Evolutionary conservation across 2,113 vertebrate genomes (phyloP).

Genomic region (Mustelus asterias): DNA sequence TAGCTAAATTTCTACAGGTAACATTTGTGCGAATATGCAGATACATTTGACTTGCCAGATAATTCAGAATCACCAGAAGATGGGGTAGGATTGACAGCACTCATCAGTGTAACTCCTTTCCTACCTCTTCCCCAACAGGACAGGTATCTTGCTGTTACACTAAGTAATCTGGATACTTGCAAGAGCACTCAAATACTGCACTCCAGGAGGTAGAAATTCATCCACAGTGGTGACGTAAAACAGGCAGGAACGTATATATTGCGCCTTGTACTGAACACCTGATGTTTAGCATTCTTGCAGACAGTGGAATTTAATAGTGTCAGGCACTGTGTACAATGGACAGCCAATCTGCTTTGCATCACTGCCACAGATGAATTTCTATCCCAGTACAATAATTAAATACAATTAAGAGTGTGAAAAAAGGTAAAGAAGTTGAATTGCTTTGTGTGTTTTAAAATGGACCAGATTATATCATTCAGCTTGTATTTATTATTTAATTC

Average conservation of each 20-base stretch:
- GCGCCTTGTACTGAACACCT: no score
- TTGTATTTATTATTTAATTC: not conserved
- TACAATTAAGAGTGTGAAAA: not conserved
- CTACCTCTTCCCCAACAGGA: not conserved
- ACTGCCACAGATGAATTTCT: not conserved
- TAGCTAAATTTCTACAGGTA: not conserved
- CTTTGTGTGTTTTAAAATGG: not conserved
- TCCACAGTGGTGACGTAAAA: no score
- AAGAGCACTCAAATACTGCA: not conserved
- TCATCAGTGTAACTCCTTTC: not conserved
- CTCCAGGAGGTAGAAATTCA: not conserved
- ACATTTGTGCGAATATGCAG: not conserved
- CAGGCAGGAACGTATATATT: no score
- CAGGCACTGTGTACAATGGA: no score
- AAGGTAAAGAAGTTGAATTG: not conserved
- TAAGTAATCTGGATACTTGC: not conserved
- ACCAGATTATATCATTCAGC: not conserved
- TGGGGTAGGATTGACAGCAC: not conserved
- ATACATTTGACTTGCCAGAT: not conserved
- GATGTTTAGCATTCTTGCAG: no score
- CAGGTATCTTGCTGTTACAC: not conserved
- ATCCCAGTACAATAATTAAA: not conserved
- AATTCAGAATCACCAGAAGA: not conserved
- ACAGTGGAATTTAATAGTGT: no score
- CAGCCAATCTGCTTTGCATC: not conserved